Evolutionary conservation across 2,797 vertebrate genomes (phyloP).

Genomic region (Gymnothorax reevesii): DNA sequence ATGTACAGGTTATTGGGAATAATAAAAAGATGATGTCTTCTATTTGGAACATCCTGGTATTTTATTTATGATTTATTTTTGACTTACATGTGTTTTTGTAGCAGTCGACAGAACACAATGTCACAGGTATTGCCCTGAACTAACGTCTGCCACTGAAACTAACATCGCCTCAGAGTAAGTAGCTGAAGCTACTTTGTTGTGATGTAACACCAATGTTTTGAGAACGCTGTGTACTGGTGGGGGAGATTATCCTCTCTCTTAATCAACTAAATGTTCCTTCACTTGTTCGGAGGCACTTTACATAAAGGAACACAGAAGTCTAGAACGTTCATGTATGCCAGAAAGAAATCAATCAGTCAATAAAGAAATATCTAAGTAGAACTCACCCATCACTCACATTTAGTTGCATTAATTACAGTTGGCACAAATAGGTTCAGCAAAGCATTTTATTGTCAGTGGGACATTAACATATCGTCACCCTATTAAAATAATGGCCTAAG

Average conservation of each 20-base stretch:
- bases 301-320: neutral
- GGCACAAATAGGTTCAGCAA: neutral
- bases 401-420: neutral
- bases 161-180: neutral
- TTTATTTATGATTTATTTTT: neutral
- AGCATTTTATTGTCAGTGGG: neutral
- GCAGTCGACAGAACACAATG: neutral
- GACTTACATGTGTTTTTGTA: neutral
- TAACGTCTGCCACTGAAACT: neutral
- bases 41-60: neutral
- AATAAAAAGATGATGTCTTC: neutral
- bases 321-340: neutral
- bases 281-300: neutral
- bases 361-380: neutral
- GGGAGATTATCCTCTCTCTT: neutral
- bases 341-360: neutral
- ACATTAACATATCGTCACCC: too few species aligned
- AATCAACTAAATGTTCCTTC: neutral
- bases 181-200: neutral
- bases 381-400: neutral
- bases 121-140: neutral
- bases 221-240: constrained; percentile 4
- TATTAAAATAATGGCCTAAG: too few species aligned
- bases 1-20: neutral
- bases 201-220: neutral